Conservation (phyloP, 2,113 vertebrate species). For the Otis tarda region DNA sequence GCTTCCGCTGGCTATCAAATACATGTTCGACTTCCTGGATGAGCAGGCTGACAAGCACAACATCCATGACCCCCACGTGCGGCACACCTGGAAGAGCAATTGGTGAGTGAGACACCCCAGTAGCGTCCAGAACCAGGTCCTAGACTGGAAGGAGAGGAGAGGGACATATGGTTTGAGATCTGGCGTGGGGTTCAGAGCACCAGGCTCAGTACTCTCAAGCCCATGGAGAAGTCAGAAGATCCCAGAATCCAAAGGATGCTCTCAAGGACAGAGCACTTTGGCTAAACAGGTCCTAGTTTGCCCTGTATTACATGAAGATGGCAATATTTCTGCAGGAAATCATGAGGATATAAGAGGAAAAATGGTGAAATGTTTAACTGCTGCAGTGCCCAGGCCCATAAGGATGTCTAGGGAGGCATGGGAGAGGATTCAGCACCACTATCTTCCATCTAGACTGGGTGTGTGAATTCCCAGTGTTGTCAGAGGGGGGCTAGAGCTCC, state of each 20-base stretch:
- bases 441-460: not conserved
- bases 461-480: not conserved
- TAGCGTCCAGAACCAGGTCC: not conserved
- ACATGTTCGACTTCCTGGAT: slow-evolving; percentile 99
- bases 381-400: not conserved
- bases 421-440: not conserved
- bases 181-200: not conserved
- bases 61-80: slow-evolving; percentile 95
- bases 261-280: not conserved
- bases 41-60: slow-evolving; percentile 97
- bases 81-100: slow-evolving; percentile 99
- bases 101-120: slow-evolving; percentile 82
- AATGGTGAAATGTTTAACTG: not conserved
- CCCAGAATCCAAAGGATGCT: not conserved
- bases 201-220: not conserved
- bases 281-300: not conserved
- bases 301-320: not conserved
- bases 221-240: not conserved
- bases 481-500: not conserved
- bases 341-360: not conserved
- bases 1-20: slow-evolving; percentile 96
- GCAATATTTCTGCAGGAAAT: not conserved
- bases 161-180: not conserved
- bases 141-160: not conserved
- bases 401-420: not conserved